These are phyloP conservation scores for Synergus gifuensis DNA, from an alignment of 2,888 invertebrate genomes.

Conservation along the genomic window DNA sequence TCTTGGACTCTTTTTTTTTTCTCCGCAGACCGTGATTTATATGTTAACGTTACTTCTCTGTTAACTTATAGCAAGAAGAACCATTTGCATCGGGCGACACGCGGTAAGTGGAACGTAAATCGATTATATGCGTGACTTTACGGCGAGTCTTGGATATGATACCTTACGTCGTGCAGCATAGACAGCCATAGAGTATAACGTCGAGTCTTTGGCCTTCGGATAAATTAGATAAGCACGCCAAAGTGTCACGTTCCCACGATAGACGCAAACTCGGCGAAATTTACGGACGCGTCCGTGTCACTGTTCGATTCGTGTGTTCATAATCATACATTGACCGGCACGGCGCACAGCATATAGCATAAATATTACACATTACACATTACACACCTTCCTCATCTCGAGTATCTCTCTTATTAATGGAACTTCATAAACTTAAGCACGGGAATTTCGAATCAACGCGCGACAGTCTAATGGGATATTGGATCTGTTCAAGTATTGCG, in stretches of 20 bases:
- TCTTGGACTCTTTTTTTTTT: constrained; percentile 31
- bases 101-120: constrained; percentile 62
- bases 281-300: constrained; percentile 63
- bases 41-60: constrained; percentile 52
- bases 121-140: constrained; percentile 63
- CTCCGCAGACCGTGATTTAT: constrained; percentile 27
- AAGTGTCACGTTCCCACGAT: constrained; percentile 75
- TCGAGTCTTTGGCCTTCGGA: constrained; percentile 65
- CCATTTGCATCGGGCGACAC: constrained; percentile 54
- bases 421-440: constrained; percentile 37
- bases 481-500: constrained; percentile 36
- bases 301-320: constrained; percentile 45
- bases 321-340: constrained; percentile 24
- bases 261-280: constrained; percentile 59
- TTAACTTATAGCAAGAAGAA: constrained; percentile 45
- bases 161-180: constrained; percentile 57
- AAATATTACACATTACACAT: constrained; percentile 6
- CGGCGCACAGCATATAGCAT: constrained; percentile 7
- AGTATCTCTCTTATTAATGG: constrained; percentile 38
- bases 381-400: constrained; percentile 22
- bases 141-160: constrained; percentile 60
- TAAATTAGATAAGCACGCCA: constrained; percentile 72
- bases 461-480: constrained; percentile 41
- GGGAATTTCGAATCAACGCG: constrained; percentile 36
- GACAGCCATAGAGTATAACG: constrained; percentile 46